A percentile compares a stretch with the other conserved stretches of the same genome.
phyloP scores from a whole-genome alignment of 2,113 vertebrate species.

The Andinoacara biseriatus region DNA sequence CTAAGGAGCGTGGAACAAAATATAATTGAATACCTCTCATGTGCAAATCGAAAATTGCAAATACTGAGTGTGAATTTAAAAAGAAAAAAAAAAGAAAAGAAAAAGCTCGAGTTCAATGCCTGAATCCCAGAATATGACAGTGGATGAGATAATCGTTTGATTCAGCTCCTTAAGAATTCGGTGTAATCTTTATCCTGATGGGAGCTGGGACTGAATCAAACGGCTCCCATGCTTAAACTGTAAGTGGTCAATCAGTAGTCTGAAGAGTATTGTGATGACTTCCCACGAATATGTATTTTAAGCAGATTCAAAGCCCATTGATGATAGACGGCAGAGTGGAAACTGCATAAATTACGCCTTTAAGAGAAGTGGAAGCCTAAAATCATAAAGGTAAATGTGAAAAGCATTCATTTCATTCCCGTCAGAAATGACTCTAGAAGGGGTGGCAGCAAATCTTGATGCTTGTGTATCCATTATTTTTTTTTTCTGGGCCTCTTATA shows the following conservation, averaged over 20 bases:
- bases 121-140: conserved; percentile 6
- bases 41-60: neutral
- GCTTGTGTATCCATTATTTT: conserved; percentile 2
- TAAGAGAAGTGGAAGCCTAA: neutral
- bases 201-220: conserved; percentile 27
- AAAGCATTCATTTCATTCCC: neutral
- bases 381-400: conserved; percentile 18
- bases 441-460: neutral
- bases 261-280: conserved; percentile 41
- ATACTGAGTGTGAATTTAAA: neutral
- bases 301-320: neutral
- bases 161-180: conserved; percentile 23
- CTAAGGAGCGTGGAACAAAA: conserved; percentile 8
- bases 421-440: neutral
- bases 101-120: neutral
- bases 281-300: conserved; percentile 21
- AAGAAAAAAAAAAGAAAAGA: neutral
- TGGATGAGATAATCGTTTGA: neutral
- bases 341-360: conserved; percentile 21
- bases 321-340: conserved; percentile 2
- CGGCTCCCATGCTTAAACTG: conserved; percentile 29
- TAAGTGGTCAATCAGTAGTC: conserved; percentile 41
- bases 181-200: conserved; percentile 24
- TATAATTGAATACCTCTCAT: conserved; percentile 20
- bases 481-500: conserved; percentile 23